These are phyloP conservation scores for Xenops minutus DNA, from an alignment of 2,797 vertebrate species.

Conservation along the genomic window DNA sequence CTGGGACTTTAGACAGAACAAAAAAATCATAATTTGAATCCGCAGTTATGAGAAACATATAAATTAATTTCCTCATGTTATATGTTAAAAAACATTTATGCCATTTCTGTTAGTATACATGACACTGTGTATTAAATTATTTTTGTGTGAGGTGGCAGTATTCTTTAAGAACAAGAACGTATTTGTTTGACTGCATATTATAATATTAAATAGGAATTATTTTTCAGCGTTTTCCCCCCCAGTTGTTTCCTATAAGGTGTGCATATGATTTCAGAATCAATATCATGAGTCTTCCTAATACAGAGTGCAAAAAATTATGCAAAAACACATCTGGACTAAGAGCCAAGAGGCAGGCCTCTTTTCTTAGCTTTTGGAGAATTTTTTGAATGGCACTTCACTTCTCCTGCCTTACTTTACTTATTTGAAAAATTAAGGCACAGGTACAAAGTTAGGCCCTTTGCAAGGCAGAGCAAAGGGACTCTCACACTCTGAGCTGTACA, in stretches of 20 bases:
- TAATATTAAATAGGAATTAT: not conserved
- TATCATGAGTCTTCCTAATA: not conserved
- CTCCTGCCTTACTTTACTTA: not conserved
- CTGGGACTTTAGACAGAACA: not conserved
- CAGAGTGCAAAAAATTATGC: not conserved
- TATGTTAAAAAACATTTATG: not conserved
- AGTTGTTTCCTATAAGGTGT: not conserved
- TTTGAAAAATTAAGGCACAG: not conserved
- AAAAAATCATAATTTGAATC: not conserved
- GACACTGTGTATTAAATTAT: not conserved
- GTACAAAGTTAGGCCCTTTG: not conserved
- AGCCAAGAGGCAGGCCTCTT: not conserved
- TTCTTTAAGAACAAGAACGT: not conserved
- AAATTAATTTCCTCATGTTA: not conserved
- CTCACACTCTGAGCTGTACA: not conserved
- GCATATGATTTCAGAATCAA: not conserved
- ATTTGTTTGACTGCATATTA: not conserved
- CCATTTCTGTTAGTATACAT: not conserved
- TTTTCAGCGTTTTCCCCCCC: not conserved
- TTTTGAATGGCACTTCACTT: not conserved
- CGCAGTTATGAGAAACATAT: not conserved
- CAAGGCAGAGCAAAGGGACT: not conserved
- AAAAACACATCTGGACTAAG: not conserved
- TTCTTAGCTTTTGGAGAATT: not conserved
- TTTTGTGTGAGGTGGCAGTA: not conserved